Evolutionary conservation across 1,140 invertebrate genomes (phyloP).

Genomic region (Odontomachus brunneus): DNA sequence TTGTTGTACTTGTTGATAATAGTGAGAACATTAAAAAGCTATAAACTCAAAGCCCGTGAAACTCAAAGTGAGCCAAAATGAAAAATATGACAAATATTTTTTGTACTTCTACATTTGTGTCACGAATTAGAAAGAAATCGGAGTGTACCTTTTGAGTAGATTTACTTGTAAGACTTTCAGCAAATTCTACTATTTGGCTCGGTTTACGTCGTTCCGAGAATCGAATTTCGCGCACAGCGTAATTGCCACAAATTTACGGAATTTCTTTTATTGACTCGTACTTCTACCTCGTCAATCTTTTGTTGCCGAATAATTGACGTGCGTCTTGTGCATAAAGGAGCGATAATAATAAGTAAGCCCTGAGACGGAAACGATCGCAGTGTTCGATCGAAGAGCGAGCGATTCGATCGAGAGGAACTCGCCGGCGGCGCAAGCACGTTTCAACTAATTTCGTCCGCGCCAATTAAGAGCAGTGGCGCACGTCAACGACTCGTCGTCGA

Average conservation of each 20-base stretch:
- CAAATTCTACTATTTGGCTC: constrained; percentile 30
- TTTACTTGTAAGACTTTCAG: constrained; percentile 12
- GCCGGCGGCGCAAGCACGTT: too few species aligned
- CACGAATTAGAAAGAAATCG: too few species aligned
- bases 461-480: constrained; percentile 38
- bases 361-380: constrained; percentile 9
- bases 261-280: constrained; percentile 13
- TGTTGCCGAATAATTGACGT: background rate
- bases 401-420: constrained; percentile 30
- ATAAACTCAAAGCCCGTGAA: too few species aligned
- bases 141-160: too few species aligned
- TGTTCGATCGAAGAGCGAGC: constrained; percentile 18
- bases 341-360: background rate
- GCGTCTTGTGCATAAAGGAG: background rate
- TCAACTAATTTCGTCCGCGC: constrained; percentile 49
- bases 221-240: background rate
- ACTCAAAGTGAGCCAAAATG: too few species aligned
- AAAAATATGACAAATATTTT: too few species aligned
- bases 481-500: constrained; percentile 22
- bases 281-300: background rate
- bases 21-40: too few species aligned
- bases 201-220: too few species aligned
- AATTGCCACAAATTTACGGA: background rate
- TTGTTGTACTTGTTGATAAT: too few species aligned
- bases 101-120: too few species aligned